These are phyloP conservation scores for Hassar affinis DNA, from an alignment of 2,113 vertebrate species.

Conservation along the genomic window DNA sequence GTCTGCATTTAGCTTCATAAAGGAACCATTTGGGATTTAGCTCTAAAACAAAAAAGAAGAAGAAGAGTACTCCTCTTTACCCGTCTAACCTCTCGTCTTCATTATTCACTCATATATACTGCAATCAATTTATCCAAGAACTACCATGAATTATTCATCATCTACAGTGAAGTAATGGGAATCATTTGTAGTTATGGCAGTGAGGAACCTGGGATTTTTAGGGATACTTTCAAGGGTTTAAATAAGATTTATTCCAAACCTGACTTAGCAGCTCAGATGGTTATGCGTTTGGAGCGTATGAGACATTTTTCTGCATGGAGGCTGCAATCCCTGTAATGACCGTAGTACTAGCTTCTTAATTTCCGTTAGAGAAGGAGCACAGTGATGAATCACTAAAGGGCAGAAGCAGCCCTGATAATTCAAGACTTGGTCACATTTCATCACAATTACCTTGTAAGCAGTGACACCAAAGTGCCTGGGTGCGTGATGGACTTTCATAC, in stretches of 20 bases:
- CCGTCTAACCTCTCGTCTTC: neutral
- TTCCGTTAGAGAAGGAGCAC: neutral
- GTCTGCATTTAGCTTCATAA: neutral
- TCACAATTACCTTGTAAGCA: conserved; percentile 22
- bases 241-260: no score
- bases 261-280: neutral
- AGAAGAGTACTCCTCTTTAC: neutral
- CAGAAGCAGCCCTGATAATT: neutral
- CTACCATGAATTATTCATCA: neutral
- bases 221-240: neutral
- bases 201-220: neutral
- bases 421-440: neutral
- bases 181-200: neutral
- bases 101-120: neutral
- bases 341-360: conserved; percentile 12
- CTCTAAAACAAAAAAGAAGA: neutral
- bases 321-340: neutral
- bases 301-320: neutral
- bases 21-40: neutral
- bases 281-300: neutral
- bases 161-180: neutral
- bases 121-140: neutral
- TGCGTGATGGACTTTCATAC: conserved; percentile 32
- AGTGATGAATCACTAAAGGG: neutral
- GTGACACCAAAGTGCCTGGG: conserved; percentile 16